Percentiles rank a stretch among this genome's conserved stretches.
Conservation (phyloP, 2,888 invertebrate species). For the Dascillus cervinus region DNA sequence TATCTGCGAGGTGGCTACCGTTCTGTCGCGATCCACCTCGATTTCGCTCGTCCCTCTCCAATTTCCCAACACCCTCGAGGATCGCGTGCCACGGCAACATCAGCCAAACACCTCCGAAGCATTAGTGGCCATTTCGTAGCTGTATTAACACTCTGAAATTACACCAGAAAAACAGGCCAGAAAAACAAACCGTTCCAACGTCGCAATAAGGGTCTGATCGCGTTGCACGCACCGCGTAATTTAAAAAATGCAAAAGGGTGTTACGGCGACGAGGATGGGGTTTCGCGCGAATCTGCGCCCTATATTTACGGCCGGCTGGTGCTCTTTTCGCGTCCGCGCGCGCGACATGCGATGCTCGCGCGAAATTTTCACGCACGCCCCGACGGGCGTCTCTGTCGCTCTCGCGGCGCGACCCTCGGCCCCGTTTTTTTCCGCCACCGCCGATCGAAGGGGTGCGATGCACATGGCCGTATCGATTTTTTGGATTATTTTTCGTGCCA, state of each 20-base stretch:
- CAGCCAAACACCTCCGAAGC: constrained; percentile 41
- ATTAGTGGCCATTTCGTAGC: constrained; percentile 44
- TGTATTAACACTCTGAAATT: constrained; percentile 38
- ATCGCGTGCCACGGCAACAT: constrained; percentile 38
- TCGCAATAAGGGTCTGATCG: constrained; percentile 5
- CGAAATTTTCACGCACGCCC: no score
- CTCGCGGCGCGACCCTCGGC: no score
- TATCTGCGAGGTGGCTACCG: constrained; percentile 15
- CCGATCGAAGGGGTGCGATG: no score
- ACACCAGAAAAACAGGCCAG: constrained; percentile 15
- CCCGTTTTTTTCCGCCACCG: no score
- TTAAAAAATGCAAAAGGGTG: constrained; percentile 10
- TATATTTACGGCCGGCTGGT: constrained; percentile 9
- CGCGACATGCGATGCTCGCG: constrained; percentile 23
- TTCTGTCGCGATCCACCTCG: no score
- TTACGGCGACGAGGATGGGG: constrained; percentile 10
- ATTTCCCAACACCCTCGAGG: no score
- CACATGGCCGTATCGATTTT: no score
- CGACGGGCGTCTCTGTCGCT: no score
- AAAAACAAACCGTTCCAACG: constrained; percentile 10
- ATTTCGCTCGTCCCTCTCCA: no score
- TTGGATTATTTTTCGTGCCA: no score
- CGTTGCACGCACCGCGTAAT: constrained; percentile 1
- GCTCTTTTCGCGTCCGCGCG: constrained; percentile 13
- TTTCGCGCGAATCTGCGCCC: constrained; percentile 8